Evolutionary conservation across 2,888 invertebrate species (phyloP).

Genomic region (Nephrocerus scutellatus): DNA sequence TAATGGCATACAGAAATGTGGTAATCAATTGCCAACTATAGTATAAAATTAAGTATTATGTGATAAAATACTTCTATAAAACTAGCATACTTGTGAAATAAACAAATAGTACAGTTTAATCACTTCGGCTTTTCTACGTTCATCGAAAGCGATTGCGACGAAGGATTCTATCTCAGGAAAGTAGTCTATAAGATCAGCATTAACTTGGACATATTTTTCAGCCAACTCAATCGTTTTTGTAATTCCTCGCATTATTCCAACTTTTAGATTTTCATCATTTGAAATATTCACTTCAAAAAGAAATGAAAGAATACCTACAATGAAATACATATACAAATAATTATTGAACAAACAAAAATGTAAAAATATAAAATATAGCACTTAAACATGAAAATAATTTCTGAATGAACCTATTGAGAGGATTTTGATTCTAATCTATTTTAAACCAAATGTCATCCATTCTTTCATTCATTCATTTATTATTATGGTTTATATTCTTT

Average conservation of each 20-base stretch:
- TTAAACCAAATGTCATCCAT: no score
- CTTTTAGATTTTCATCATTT: slow-evolving; percentile 26
- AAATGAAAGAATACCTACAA: slow-evolving; percentile 35
- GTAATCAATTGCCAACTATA: slow-evolving; percentile 36
- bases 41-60: not conserved
- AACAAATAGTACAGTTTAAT: slow-evolving; percentile 35
- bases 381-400: no score
- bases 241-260: slow-evolving; percentile 32
- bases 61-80: not conserved
- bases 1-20: slow-evolving; percentile 32
- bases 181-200: slow-evolving; percentile 34
- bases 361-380: no score
- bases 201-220: slow-evolving; percentile 33
- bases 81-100: slow-evolving; percentile 27
- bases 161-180: slow-evolving; percentile 30
- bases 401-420: no score
- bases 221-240: slow-evolving; percentile 35
- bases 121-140: slow-evolving; percentile 31
- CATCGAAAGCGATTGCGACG: slow-evolving; percentile 22
- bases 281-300: slow-evolving; percentile 34
- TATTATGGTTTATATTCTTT: no score
- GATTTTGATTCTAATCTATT: no score
- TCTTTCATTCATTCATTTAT: no score
- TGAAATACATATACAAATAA: slow-evolving; percentile 1
- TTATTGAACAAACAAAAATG: not conserved